Conservation (phyloP, 2,888 invertebrate species). For the Eugnorisma glareosa region DNA sequence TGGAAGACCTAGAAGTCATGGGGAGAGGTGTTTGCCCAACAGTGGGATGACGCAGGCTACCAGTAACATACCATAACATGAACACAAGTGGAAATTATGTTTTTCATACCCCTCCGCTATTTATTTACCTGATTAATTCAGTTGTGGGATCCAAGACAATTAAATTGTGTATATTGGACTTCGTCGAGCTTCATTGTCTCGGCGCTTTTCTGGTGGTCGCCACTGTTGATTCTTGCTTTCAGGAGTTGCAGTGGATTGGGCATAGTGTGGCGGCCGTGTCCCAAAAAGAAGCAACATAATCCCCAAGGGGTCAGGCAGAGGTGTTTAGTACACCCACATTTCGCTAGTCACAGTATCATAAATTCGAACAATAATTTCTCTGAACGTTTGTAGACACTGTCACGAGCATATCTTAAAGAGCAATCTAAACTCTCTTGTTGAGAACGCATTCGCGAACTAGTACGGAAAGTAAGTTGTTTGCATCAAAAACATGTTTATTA, state of each 20-base stretch:
- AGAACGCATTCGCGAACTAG: background rate
- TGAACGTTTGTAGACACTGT: background rate
- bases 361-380: background rate
- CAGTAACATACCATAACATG: background rate
- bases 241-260: background rate
- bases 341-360: background rate
- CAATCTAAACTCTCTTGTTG: slow-evolving; percentile 17
- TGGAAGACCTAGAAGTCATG: background rate
- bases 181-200: too few relatives aligned
- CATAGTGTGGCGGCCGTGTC: background rate
- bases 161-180: too few relatives aligned
- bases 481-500: background rate
- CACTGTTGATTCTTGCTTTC: background rate
- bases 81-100: too few relatives aligned
- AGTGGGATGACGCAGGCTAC: background rate
- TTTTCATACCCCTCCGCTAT: too few relatives aligned
- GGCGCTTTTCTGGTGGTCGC: background rate
- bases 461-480: background rate
- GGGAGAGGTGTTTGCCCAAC: too few relatives aligned
- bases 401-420: background rate
- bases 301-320: background rate
- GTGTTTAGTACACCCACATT: background rate
- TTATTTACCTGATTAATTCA: too few relatives aligned
- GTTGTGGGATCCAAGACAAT: too few relatives aligned
- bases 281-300: background rate